These are phyloP conservation scores for Colletes gigas DNA, from an alignment of 1,140 invertebrate species.

Conservation along the genomic window DNA sequence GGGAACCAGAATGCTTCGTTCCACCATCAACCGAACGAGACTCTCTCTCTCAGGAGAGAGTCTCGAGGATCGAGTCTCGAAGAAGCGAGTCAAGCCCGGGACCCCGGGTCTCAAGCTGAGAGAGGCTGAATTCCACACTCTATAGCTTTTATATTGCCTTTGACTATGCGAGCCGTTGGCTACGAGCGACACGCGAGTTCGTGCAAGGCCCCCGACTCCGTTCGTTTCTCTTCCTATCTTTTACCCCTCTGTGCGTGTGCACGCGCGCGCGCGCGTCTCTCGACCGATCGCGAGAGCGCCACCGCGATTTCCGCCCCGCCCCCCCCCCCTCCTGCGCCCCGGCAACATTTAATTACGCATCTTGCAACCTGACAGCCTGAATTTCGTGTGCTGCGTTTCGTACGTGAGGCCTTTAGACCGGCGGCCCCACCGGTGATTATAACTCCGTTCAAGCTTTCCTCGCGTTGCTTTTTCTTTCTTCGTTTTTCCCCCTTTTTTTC, in stretches of 20 bases:
- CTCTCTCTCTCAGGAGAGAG: constrained; percentile 45
- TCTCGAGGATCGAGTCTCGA: constrained; percentile 64
- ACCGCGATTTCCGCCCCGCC: constrained; percentile 19
- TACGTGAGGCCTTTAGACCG: constrained; percentile 34
- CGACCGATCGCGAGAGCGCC: neutral
- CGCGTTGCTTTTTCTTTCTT: neutral
- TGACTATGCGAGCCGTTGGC: constrained; percentile 74
- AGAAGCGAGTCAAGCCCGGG: constrained; percentile 55
- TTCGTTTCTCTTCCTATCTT: too few species aligned
- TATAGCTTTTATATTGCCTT: constrained; percentile 76
- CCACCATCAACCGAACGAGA: constrained; percentile 67
- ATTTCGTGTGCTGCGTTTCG: constrained; percentile 47
- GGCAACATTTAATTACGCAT: constrained; percentile 52
- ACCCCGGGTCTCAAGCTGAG: constrained; percentile 75
- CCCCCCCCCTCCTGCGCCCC: too few species aligned
- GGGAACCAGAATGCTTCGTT: constrained; percentile 76
- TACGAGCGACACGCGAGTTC: constrained; percentile 67
- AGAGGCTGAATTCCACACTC: constrained; percentile 78
- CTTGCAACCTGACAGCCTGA: constrained; percentile 43
- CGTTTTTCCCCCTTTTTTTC: too few species aligned
- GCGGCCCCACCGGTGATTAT: constrained; percentile 33
- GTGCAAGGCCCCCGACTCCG: constrained; percentile 38
- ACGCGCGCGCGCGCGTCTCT: constrained; percentile 6
- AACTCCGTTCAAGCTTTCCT: constrained; percentile 34
- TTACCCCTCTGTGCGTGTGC: neutral